Conservation (phyloP, 1,140 invertebrate genomes). For the Atta texana region DNA sequence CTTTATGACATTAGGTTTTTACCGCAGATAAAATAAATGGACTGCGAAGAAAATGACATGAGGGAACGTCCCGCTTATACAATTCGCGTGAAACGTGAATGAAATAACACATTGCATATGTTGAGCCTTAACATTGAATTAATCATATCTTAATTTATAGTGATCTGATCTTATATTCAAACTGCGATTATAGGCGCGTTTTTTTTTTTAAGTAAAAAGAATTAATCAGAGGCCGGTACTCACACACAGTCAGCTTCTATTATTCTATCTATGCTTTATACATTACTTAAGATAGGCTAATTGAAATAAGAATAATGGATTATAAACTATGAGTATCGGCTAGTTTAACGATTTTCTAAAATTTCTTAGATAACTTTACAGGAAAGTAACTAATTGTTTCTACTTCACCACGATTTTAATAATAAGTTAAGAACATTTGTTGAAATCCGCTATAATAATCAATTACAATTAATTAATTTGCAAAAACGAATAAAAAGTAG, state of each 20-base stretch:
- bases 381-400: no score
- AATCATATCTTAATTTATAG: neutral
- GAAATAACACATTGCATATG: neutral
- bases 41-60: neutral
- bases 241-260: no score
- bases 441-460: neutral
- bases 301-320: no score
- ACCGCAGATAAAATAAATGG: neutral
- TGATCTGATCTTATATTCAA: no score
- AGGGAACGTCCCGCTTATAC: neutral
- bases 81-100: neutral
- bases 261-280: no score
- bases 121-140: neutral
- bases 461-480: neutral
- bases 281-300: no score
- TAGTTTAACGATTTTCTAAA: no score
- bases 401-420: neutral
- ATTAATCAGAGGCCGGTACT: no score
- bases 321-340: no score
- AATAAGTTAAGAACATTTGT: neutral
- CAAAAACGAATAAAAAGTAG: neutral
- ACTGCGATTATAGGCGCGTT: no score
- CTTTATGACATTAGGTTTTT: slow-evolving; percentile 11
- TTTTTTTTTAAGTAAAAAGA: no score
- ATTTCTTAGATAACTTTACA: no score